Conservation (phyloP, 1,140 invertebrate species). For the Trinorchestia longiramus region DNA sequence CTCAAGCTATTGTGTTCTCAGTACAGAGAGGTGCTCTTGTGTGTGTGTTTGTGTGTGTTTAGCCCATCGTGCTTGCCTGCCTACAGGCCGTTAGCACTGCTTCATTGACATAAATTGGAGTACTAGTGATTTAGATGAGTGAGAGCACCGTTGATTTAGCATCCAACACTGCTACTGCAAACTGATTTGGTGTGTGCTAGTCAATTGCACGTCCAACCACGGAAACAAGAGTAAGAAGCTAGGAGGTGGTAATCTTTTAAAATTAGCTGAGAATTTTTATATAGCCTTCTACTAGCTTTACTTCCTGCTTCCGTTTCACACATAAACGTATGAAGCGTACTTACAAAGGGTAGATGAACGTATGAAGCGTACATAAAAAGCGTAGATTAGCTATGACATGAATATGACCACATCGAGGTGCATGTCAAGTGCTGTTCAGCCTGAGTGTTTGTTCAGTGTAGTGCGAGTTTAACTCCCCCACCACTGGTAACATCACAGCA, state of each 20-base stretch:
- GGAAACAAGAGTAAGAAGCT: too few species aligned
- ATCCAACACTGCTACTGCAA: neutral
- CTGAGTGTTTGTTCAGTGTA: too few species aligned
- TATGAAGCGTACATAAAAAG: too few species aligned
- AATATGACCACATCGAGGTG: too few species aligned
- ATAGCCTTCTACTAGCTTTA: neutral
- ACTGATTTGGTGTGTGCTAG: neutral
- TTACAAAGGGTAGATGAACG: too few species aligned
- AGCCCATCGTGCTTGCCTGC: neutral
- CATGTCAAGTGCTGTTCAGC: too few species aligned
- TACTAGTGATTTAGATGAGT: too few species aligned
- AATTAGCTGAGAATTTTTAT: neutral
- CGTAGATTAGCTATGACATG: too few species aligned
- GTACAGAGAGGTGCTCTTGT: neutral
- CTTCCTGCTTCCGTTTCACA: neutral
- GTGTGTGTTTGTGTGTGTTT: too few species aligned
- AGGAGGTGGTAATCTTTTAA: neutral
- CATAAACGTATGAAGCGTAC: neutral
- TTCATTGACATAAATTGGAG: neutral
- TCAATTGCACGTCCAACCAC: neutral
- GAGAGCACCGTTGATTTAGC: neutral
- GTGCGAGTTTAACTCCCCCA: too few species aligned
- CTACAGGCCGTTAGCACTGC: neutral
- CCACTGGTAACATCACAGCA: neutral
- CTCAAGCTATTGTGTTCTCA: neutral